A percentile compares a stretch with the other conserved stretches of the same genome.
phyloP scores from a whole-genome alignment of 2,888 invertebrate genomes.

The Lathronympha strigana region DNA sequence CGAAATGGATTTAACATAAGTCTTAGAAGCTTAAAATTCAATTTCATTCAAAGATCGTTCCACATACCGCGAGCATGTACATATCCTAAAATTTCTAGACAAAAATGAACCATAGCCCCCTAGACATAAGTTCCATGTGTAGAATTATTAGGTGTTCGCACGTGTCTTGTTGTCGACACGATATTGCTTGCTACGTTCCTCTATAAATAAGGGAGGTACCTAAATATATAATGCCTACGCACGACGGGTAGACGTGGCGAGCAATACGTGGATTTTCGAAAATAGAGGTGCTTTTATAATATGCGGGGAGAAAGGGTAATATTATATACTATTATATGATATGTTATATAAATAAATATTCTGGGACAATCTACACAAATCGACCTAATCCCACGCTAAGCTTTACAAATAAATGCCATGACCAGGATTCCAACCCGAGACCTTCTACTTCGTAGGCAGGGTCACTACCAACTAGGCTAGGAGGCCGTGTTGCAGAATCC shows the following conservation, averaged over 20 bases:
- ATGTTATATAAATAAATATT: too few relatives aligned
- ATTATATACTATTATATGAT: too few relatives aligned
- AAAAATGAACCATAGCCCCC: not conserved
- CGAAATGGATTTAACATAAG: not conserved
- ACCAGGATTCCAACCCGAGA: too few relatives aligned
- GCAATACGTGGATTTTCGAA: not conserved
- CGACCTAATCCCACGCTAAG: too few relatives aligned
- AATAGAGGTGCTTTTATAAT: too few relatives aligned
- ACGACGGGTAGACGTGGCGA: conserved; percentile 12
- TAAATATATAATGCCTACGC: conserved; percentile 34
- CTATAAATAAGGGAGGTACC: conserved; percentile 49
- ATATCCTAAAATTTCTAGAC: not conserved
- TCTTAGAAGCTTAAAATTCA: conserved; percentile 16
- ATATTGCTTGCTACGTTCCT: conserved; percentile 51
- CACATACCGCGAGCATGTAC: not conserved
- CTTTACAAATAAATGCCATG: too few relatives aligned
- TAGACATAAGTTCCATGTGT: conserved; percentile 17
- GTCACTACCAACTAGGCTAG: too few relatives aligned
- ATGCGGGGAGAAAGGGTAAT: too few relatives aligned
- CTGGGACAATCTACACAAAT: too few relatives aligned
- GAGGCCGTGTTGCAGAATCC: too few relatives aligned
- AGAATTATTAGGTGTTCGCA: conserved; percentile 47
- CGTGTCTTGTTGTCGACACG: conserved; percentile 51
- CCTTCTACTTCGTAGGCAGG: too few relatives aligned
- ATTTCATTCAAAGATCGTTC: conserved; percentile 5